A percentile compares a stretch with the other conserved stretches of the same genome.
phyloP scores from a whole-genome alignment of 35 echinoderm and acorn worm genomes.

The Anneissia japonica region DNA sequence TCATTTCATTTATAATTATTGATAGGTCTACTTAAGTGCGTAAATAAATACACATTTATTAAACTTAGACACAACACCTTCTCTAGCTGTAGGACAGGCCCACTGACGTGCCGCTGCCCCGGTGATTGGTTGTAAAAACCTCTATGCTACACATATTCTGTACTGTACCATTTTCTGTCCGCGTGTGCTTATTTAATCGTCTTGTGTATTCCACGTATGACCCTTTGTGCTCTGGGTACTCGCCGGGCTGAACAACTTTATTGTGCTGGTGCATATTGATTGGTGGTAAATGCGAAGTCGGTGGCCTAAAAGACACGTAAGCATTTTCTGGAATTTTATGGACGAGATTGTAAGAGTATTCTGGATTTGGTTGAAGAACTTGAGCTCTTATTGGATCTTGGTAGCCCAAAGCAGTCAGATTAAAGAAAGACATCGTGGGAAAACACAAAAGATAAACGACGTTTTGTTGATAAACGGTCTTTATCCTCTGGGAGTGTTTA shows the following conservation, averaged over 20 bases:
- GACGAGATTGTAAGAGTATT: constrained; percentile 54
- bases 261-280: constrained; percentile 90
- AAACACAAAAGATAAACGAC: neutral
- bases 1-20: neutral
- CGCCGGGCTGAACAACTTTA: constrained; percentile 66
- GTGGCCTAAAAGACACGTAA: constrained; percentile 79
- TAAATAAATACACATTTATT: no score
- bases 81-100: no score
- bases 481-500: neutral
- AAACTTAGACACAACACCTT: no score
- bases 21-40: no score
- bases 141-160: neutral
- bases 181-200: constrained; percentile 75
- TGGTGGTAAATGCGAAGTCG: constrained; percentile 75
- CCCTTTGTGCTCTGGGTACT: constrained; percentile 51
- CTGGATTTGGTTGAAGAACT: constrained; percentile 56
- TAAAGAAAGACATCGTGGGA: constrained; percentile 74
- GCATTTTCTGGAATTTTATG: constrained; percentile 67
- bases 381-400: constrained; percentile 79
- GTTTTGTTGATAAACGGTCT: neutral
- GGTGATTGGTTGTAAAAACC: no score
- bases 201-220: constrained; percentile 89
- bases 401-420: constrained; percentile 71
- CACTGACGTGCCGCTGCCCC: no score
- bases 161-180: constrained; percentile 57